Evolutionary conservation across 1,140 invertebrate genomes (phyloP).

Genomic region (Phenacoccus solenopsis): DNA sequence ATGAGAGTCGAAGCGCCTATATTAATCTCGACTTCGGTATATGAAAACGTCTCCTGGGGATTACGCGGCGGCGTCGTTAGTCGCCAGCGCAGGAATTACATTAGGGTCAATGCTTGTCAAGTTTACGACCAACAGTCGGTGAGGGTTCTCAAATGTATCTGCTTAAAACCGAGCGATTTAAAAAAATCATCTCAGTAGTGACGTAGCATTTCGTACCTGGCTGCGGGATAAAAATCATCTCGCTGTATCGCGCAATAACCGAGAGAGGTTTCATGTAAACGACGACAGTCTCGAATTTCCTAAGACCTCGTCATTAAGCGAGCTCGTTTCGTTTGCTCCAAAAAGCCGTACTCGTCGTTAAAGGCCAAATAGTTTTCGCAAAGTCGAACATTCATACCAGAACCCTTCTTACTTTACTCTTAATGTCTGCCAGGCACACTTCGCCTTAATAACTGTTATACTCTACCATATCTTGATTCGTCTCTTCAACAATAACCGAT

Average conservation of each 20-base stretch:
- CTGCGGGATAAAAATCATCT: no score
- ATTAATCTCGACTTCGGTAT: neutral
- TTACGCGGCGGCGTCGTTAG: neutral
- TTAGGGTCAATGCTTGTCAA: neutral
- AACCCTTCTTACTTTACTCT: neutral
- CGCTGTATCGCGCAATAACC: no score
- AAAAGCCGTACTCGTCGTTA: no score
- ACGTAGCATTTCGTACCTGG: no score
- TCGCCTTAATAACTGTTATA: slow-evolving; percentile 11
- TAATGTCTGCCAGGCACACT: slow-evolving; percentile 10
- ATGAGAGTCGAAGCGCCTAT: neutral
- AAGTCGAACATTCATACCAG: neutral
- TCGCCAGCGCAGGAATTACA: neutral
- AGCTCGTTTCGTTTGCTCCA: no score
- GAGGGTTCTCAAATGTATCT: no score
- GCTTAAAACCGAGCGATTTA: no score
- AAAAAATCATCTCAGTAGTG: neutral
- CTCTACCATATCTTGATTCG: slow-evolving; percentile 2
- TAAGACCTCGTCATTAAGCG: no score
- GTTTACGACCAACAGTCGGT: neutral
- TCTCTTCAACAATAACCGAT: slow-evolving; percentile 10
- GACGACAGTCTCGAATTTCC: no score
- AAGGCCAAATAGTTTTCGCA: neutral
- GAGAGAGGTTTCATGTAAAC: no score
- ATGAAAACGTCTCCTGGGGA: neutral